Evolutionary conservation across 2,113 vertebrate species (phyloP).

Genomic region (crab-eating macaque (Macaca fascicularis)): T2T-MFA8v1.1 NC_088395.1:76509001-76509500

Average conservation of each 20-base stretch:
- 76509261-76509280: slow-evolving; percentile 60
- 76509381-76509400: neutral
- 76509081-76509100: neutral
- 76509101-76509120: slow-evolving; percentile 11
- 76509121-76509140: neutral
- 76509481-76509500: neutral
- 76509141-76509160: slow-evolving; percentile 6
- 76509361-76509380: neutral
- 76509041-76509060: neutral
- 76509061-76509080: neutral
- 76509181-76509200: slow-evolving; percentile 20
- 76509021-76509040: slow-evolving; percentile 26
- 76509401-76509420: slow-evolving; percentile 13
- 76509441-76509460: neutral
- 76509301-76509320: slow-evolving; percentile 30
- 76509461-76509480: neutral
- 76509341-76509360: slow-evolving; percentile 16
- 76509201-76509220: slow-evolving; percentile 30
- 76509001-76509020: slow-evolving; percentile 9
- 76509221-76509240: slow-evolving; percentile 24
- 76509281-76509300: slow-evolving; percentile 7
- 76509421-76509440: neutral
- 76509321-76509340: slow-evolving; percentile 18
- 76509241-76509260: slow-evolving; percentile 36
- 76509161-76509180: slow-evolving; percentile 33